Evolutionary conservation across 2,797 vertebrate genomes (phyloP).

Genomic region (Jordanella pulchra): DNA sequence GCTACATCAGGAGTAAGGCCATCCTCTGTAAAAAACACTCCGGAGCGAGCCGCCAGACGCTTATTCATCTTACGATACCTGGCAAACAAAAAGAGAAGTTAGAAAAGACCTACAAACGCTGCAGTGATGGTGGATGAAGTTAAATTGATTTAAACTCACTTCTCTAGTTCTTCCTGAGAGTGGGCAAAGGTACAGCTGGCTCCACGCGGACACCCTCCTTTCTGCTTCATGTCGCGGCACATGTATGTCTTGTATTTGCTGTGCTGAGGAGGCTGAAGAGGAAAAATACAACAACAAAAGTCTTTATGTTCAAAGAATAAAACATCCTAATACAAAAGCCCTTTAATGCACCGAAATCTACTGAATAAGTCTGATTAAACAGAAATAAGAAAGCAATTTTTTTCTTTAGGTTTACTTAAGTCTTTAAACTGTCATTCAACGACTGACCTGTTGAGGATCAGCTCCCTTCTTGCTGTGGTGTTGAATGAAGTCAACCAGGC

Average conservation of each 20-base stretch:
- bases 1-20: slow-evolving; percentile 83
- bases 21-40: slow-evolving; percentile 88
- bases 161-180: slow-evolving; percentile 98
- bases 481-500: slow-evolving; percentile 99
- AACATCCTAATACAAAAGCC: slow-evolving; percentile 2
- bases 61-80: slow-evolving; percentile 99
- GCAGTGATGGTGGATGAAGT: background rate
- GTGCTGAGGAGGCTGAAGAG: slow-evolving; percentile 91
- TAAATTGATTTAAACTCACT: slow-evolving; percentile 79
- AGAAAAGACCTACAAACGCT: background rate
- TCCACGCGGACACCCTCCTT: slow-evolving; percentile 96
- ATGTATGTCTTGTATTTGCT: slow-evolving; percentile 99
- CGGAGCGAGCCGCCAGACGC: slow-evolving; percentile 87
- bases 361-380: too few relatives aligned
- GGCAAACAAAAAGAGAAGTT: background rate
- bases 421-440: too few relatives aligned
- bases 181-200: slow-evolving; percentile 99
- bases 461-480: slow-evolving; percentile 99
- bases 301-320: background rate
- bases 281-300: background rate
- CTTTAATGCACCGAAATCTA: background rate
- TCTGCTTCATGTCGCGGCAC: slow-evolving; percentile 99
- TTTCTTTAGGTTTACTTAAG: too few relatives aligned
- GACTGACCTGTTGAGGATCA: slow-evolving; percentile 92
- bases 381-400: too few relatives aligned